Base-by-base conservation (phyloP, 1,140 invertebrate species). In the Nebria ingens region DNA sequence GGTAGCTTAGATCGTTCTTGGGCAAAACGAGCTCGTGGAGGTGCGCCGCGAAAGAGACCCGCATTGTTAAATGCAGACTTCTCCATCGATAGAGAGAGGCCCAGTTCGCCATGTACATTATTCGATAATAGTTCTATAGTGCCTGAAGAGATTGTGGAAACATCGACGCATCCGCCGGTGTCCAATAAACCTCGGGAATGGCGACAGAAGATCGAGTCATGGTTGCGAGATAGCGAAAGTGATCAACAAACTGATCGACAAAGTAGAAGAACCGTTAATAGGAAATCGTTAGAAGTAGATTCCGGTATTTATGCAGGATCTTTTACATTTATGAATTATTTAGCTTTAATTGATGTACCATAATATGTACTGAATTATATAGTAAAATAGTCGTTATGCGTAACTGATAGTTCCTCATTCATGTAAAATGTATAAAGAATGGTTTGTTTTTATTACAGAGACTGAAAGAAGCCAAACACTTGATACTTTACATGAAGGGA, bases 1-100 rank as follows among this genome's bases (percentile, higher is more conserved):
- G 87, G 86, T 20, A 91, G 87, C 83, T 84, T 86, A 75, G 91
- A 94, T 75, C 85, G 91, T 19, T 93, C 91, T 0, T 91, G 89
- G 86, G 85, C 89, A 0, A 77, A 89, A 15, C 78, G 86, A 65
- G 83, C 84, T n/a, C 78, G 84, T 15, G 83, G 82, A 1, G 82
- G 84, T 56, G 84, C 84, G 13, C 74, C 78, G 56, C 74, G 79
- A 55, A 82, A 80, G 64, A 71, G 84, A 40, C 82, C 82, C 2
- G 85, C 87, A 63, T 69, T 89, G 3, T 67, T 87, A 58, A 75
- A 80, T 66, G 77, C 86, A 58, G 82, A 87, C 75, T 79, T 89
- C 66, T 61, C 77, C 56, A 73, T 78, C 51, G 81, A 87, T 64
- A 68, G 88, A 45, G 85, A 90, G 70, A 69, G 87, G 58, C 82